These are phyloP conservation scores for Conus ventricosus DNA, from an alignment of 1,140 invertebrate species.

Conservation along the genomic window DNA sequence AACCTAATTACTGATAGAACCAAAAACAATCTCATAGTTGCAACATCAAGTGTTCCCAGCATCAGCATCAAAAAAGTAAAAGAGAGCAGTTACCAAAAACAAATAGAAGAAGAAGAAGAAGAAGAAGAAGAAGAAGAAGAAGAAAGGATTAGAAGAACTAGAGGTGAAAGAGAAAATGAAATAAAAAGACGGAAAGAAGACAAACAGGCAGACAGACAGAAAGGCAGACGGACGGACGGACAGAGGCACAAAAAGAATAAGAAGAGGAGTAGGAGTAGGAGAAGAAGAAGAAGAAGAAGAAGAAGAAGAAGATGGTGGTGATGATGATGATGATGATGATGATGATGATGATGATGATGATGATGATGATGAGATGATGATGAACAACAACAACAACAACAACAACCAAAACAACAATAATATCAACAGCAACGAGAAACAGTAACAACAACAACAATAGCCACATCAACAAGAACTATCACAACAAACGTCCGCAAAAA, in stretches of 20 bases:
- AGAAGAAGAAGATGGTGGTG: neutral
- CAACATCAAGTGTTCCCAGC: too few relatives aligned
- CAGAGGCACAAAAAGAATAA: neutral
- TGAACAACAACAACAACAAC: too few relatives aligned
- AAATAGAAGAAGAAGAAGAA: constrained; percentile 6
- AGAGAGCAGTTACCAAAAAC: neutral
- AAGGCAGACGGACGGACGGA: neutral
- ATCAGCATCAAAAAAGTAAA: neutral
- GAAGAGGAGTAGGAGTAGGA: too few relatives aligned
- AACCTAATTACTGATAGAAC: too few relatives aligned
- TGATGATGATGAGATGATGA: neutral
- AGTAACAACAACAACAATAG: too few relatives aligned
- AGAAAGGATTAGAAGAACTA: neutral
- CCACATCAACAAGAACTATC: too few relatives aligned
- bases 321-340: neutral
- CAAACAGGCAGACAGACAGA: neutral
- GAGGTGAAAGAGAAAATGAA: neutral
- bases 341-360: neutral
- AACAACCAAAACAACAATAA: too few relatives aligned
- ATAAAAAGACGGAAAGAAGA: too few relatives aligned
- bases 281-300: neutral
- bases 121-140: neutral
- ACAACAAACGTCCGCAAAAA: too few relatives aligned
- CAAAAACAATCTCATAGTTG: too few relatives aligned
- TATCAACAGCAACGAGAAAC: too few relatives aligned